Base-by-base conservation (phyloP, 1,140 invertebrate species). In the Micrasema minimum region DNA sequence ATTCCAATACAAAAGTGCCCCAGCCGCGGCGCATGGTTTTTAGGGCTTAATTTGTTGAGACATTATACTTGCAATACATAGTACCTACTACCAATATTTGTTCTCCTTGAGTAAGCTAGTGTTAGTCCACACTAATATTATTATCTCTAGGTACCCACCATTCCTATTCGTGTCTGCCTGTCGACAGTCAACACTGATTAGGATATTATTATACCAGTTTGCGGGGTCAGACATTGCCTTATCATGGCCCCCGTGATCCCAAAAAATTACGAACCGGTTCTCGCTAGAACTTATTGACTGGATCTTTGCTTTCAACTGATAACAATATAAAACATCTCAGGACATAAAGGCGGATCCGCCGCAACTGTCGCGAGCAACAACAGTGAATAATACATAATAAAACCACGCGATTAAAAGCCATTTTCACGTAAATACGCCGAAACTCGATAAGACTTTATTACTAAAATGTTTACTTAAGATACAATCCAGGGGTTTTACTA, bases 231-330 rank as follows among this genome's bases (percentile, higher is more conserved):
- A 50, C 48, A 10, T 7, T 20, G 14, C 14, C 23, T 68, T 71
- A 71, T 74, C 68, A 53, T 22, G n/a, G 73, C 57, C 74, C 65
- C 64, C 62, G 53, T 75, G 74, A 75, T 71, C 74, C 64, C 67
- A 72, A 75, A 75, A 71, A 75, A 75, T 69, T 43, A 20, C 14
- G 1, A 69, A 69, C 74, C 62, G 67, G 70, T 51, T 69, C 16
- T n/a, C 43, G 35, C 70, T 50, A 64, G 74, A 72, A 70, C 45
- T 71, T 67, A 69, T 74, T 69, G 62, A 74, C 68, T 65, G 65
- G 45, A 59, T 71, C 61, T 71, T 31, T 64, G 66, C 38, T 46
- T 45, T 9, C 18, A n/a, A 18, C 55, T 68, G 69, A 71, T 71
- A 71, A 74, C 22, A 16, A 20, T 10, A 14, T 2, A 45, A 45